Percentiles rank a stretch among this genome's conserved stretches.
These are phyloP conservation scores for Prosapia bicincta DNA, from an alignment of 2,888 invertebrate genomes.

Conservation along the genomic window DNA sequence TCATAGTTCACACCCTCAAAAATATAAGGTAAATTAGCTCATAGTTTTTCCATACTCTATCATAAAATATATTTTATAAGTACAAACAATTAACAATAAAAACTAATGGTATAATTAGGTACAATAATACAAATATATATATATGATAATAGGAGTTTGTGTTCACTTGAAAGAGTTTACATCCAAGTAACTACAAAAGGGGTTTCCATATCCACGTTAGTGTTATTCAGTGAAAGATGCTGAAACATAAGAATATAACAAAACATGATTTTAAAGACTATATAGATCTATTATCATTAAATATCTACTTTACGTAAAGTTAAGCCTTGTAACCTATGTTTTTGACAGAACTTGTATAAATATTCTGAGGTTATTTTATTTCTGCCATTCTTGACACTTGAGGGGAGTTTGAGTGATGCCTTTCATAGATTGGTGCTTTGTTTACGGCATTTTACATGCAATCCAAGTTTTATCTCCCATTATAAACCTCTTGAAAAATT, in stretches of 20 bases:
- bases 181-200: not conserved
- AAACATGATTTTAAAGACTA: not conserved
- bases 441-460: no score
- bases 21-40: no score
- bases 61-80: no score
- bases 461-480: no score
- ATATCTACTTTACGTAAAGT: not conserved
- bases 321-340: not conserved
- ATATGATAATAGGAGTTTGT: not conserved
- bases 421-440: no score
- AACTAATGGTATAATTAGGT: not conserved
- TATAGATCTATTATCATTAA: not conserved
- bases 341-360: not conserved
- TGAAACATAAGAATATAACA: not conserved
- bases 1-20: no score
- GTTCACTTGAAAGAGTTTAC: not conserved
- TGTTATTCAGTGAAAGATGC: not conserved
- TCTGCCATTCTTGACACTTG: no score
- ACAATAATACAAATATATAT: not conserved
- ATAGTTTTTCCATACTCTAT: no score
- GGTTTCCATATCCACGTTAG: not conserved
- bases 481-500: no score
- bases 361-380: no score
- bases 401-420: no score
- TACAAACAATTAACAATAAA: not conserved